phyloP scores from a whole-genome alignment of 2,113 vertebrate species.

The Nannobrachium achirus region DNA sequence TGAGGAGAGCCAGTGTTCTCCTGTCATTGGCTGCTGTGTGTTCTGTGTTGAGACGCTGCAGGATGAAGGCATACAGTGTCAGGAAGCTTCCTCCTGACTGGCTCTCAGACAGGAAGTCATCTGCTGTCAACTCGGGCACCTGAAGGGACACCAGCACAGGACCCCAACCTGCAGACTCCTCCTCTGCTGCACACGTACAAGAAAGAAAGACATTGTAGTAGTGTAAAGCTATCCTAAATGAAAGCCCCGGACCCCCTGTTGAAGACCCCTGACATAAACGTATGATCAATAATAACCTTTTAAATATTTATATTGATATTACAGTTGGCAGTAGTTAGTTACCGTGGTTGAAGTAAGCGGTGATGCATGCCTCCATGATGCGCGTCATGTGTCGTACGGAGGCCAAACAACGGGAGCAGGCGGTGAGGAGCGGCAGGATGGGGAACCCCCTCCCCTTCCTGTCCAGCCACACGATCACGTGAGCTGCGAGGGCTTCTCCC shows the following conservation, averaged over 20 bases:
- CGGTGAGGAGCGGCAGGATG: constrained; percentile 91
- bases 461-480: constrained; percentile 86
- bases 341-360: constrained; percentile 89
- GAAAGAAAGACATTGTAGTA: constrained; percentile 22
- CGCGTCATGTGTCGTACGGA: constrained; percentile 95
- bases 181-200: constrained; percentile 50
- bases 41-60: constrained; percentile 89
- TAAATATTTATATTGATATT: not conserved
- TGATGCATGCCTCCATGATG: constrained; percentile 91
- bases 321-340: constrained; percentile 1
- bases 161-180: constrained; percentile 89
- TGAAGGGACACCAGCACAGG: constrained; percentile 93
- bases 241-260: no score
- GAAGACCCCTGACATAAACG: no score
- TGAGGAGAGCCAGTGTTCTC: constrained; percentile 86
- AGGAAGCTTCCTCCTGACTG: constrained; percentile 90
- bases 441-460: constrained; percentile 81
- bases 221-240: not conserved
- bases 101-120: constrained; percentile 95
- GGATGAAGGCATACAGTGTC: constrained; percentile 91
- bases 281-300: no score
- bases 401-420: constrained; percentile 90
- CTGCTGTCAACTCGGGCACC: constrained; percentile 93
- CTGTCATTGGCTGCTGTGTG: constrained; percentile 90
- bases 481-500: constrained; percentile 86